Evolutionary conservation across 2,888 invertebrate genomes (phyloP).

Genomic region (Holacanthella duospinosa): DNA sequence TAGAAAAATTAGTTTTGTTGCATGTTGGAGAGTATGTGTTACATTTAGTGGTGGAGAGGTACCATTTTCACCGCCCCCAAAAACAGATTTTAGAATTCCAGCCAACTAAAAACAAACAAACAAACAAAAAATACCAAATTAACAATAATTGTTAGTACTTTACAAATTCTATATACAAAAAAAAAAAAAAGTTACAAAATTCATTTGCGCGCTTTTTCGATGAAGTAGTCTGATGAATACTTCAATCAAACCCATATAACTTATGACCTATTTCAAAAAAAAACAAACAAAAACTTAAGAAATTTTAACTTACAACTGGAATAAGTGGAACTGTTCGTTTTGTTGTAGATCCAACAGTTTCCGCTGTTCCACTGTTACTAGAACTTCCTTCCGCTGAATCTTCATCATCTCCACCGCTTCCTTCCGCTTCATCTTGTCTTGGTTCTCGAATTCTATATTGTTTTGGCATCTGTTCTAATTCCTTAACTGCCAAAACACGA

Average conservation of each 20-base stretch:
- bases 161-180: no score
- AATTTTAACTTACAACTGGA: slow-evolving; percentile 3
- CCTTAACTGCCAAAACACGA: slow-evolving; percentile 33
- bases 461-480: slow-evolving; percentile 24
- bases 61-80: neutral
- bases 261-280: no score
- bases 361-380: slow-evolving; percentile 25
- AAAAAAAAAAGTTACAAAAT: no score
- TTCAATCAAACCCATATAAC: no score
- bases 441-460: slow-evolving; percentile 25
- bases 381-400: slow-evolving; percentile 10
- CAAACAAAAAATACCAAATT: neutral
- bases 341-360: slow-evolving; percentile 15
- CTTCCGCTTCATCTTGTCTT: slow-evolving; percentile 19
- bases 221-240: no score
- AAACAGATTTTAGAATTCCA: neutral
- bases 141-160: neutral
- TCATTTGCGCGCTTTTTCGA: no score
- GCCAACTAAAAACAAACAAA: neutral
- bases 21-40: neutral
- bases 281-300: neutral
- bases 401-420: slow-evolving; percentile 4
- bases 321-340: slow-evolving; percentile 15
- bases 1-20: neutral
- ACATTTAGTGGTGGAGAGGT: neutral